Base-by-base conservation (phyloP, 2,888 invertebrate genomes). In the Conchocele bisecta region DNA sequence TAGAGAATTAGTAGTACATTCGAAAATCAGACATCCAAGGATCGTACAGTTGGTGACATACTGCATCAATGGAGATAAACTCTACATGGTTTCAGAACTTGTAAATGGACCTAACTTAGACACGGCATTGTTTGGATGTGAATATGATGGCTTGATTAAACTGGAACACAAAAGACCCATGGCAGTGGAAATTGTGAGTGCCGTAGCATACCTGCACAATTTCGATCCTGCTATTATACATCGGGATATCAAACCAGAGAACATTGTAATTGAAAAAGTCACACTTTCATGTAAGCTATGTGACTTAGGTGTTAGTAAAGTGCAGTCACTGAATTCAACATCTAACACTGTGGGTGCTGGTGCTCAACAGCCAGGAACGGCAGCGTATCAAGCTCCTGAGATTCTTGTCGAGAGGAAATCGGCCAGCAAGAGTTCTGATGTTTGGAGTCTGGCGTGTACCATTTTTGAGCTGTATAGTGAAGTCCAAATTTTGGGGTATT, bases 221-320 rank as follows among this genome's bases (percentile, higher is more conserved):
- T 46, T 41, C 15, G 28, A 20, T 33, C 48, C 58, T 22, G 35
- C 54, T 13, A 41, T 60, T 24, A 53, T 71, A 13, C 71, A 71
- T 24, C 39, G 46, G 24, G 60, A 65, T 26, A 71, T 71, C 5
- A 71, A 71, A 35, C 71, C 65, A n/a, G 65, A 51, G 56, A 71
- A 71, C 26, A 46, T 71, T 29, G 28, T 71, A 1, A 33, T 71
- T 2, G 29, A 54, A 17, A 13, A 6, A 24, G 48, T 60, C n/a
- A 24, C 46, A 6, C 9, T 28, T 20, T 41, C 13, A 28, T 48
- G 53, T 7, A 42, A 41, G 20, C 13, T 64, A 2, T 59, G 64
- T 54, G 64, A 70, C 22, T 15, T 64, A 13, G 70, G 64, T 6
- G 24, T 70, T 2, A 37, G 44, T 13, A 58, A 51, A 26, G 22